Base-by-base conservation (phyloP, 2,113 vertebrate genomes). In the Anhinga rufa region DNA sequence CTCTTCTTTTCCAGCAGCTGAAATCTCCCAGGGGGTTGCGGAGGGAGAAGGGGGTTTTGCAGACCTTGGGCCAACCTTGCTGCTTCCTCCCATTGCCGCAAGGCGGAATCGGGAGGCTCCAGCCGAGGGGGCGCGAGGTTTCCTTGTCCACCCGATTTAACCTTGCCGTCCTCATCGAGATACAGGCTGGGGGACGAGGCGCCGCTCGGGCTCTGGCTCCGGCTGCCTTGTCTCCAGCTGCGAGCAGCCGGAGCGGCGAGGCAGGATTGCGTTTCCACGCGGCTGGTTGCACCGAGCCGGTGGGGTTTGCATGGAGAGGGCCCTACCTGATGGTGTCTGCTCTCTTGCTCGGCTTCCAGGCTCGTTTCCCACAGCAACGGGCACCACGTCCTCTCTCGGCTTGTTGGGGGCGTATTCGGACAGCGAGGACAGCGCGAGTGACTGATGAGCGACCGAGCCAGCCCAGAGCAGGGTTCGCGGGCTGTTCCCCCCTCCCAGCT, bases 401-500 rank as follows among this genome's bases (percentile, higher is more conserved):
- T 96, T 98, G 86, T 38, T 98, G 95, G 98, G 98, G 18, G 85
- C 96, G 0, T 98, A 98, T n/a, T 76, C 82, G 0, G 98, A 98
- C 97, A 98, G 98, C 2, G 98, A 98, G 34, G 98, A 97, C 95
- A 96, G 96, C 14, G 8, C 66, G 0, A 90, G 96, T 16, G 95
- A 97, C 86, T 96, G 88, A 97, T 9, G 49, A 4, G 52, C 8
- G 7, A 3, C 17, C 4, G 3, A 60, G 48, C 57, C 24, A 8
- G 55, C 61, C 17, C 17, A 2, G 52, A 17, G 36, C 19, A 3
- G 71, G 64, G 74, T 17, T 0, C 2, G 5, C 0, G 7, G 72
- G 57, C 78, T 52, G 58, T 34, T 10, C 22, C 32, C 17, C 0
- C 2, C 44, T 49, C 68, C 48, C 80, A 4, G 70, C 58, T 55